Evolutionary conservation across 2,888 invertebrate genomes (phyloP), one percentile per base, ranked within the genome.

Genomic region (Idaea biselata): DNA sequence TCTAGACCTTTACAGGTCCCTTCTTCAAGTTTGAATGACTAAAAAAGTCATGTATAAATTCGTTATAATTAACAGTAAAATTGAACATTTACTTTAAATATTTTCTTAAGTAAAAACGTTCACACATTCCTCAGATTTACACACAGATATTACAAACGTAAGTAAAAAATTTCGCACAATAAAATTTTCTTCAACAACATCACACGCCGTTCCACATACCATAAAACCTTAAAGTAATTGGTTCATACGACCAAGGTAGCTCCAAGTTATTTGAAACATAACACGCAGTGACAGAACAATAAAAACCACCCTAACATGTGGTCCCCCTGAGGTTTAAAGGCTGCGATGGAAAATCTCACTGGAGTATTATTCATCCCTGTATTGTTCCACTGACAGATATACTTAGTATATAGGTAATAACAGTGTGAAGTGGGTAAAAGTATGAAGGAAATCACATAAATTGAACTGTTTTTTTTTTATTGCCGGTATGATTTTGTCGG

Each of bases 351-450:
- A 62, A 63, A 62, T 57, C 67, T 65, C 68, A 31, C 61, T 65
- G 62, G 68, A 60, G 66, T 60, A 68, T 70, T 69, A 68, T 68
- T 72, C 70, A 72, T 70, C 60, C 70, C 55, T 67, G 66, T 70
- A 72, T 70, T 73, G 70, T 73, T 70, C 68, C 62, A 62, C 64
- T 70, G 69, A 69, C 68, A 67, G 68, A 67, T 68, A 70, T 70
- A 68, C 69, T 67, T 67, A 68, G 67, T 64, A 44, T 44, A 44
- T 44, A 44, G 8, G 3, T 44, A 14, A 2, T 14, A 14, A 14
- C 65, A 64, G 56, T 63, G 64, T 62, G 68, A 70, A 66, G 67
- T 67, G 67, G 69, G 69, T 73, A 73, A 67, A 44, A 25, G 5
- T 25, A 25, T 25, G 44, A 44, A 44, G 44, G 11, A 33, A 33